These are phyloP conservation scores for Mya arenaria DNA, from an alignment of 1,140 invertebrate genomes.

Conservation along the genomic window DNA sequence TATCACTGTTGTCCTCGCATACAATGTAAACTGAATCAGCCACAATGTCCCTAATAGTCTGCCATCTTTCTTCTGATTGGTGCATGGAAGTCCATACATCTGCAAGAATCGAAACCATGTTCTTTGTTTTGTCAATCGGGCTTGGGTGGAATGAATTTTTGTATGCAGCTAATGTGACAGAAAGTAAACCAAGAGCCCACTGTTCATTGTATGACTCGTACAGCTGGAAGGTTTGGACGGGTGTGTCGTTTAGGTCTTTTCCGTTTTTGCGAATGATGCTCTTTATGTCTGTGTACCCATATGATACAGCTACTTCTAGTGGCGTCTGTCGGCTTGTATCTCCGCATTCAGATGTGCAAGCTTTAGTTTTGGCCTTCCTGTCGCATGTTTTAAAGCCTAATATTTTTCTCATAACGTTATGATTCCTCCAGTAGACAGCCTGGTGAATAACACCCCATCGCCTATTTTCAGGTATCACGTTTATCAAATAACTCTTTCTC, in stretches of 20 bases:
- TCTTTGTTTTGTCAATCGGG: background rate
- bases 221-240: constrained; percentile 3
- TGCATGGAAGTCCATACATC: constrained; percentile 26
- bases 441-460: constrained; percentile 40
- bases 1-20: background rate
- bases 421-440: constrained; percentile 14
- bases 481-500: constrained; percentile 10
- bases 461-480: constrained; percentile 28
- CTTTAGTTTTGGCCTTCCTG: constrained; percentile 2
- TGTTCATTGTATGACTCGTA: background rate
- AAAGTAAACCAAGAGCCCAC: background rate
- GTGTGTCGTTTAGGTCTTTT: background rate
- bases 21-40: constrained; percentile 13
- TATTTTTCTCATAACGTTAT: background rate
- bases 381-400: constrained; percentile 23
- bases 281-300: background rate
- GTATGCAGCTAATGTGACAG: constrained; percentile 37
- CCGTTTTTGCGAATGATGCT: background rate
- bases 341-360: constrained; percentile 16
- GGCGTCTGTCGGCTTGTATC: constrained; percentile 14
- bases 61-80: background rate
- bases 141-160: constrained; percentile 32
- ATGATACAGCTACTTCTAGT: constrained; percentile 17
- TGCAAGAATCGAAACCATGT: background rate
- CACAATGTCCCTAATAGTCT: background rate